These are phyloP conservation scores for Steromphala cineraria DNA, from an alignment of 2,888 invertebrate genomes.

Conservation along the genomic window DNA sequence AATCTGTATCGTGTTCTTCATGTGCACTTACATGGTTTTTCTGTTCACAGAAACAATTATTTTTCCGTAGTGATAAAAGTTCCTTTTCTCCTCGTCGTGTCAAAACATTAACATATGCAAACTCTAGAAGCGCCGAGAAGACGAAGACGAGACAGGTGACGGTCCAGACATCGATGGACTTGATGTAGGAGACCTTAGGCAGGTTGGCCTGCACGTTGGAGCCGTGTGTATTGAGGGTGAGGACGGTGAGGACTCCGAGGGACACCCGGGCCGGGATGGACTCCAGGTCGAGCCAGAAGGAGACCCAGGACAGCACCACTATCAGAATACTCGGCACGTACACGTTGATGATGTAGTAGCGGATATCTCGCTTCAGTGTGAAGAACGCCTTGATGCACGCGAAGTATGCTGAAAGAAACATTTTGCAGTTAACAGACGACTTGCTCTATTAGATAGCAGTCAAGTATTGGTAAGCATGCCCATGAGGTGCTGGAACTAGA, in stretches of 20 bases:
- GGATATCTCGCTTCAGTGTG: conserved; percentile 87
- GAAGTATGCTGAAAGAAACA: conserved; percentile 33
- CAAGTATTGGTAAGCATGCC: too few relatives aligned
- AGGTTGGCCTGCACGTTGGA: conserved; percentile 92
- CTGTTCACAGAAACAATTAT: neutral
- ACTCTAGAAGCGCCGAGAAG: conserved; percentile 44
- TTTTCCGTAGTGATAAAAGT: neutral
- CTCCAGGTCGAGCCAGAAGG: conserved; percentile 91
- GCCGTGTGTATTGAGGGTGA: conserved; percentile 87
- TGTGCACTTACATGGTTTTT: neutral
- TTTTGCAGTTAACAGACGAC: neutral
- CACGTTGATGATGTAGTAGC: conserved; percentile 93
- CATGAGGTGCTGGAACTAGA: too few relatives aligned
- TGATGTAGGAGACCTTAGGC: conserved; percentile 93
- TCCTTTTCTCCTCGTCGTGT: conserved; percentile 41
- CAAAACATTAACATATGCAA: conserved; percentile 48
- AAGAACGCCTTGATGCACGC: conserved; percentile 90
- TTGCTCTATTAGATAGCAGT: too few relatives aligned
- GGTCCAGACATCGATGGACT: conserved; percentile 84
- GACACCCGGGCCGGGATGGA: conserved; percentile 93
- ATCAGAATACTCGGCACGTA: conserved; percentile 93
- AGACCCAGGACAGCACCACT: conserved; percentile 97
- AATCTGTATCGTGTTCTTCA: neutral
- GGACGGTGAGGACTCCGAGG: conserved; percentile 88
- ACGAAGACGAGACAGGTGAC: conserved; percentile 43